Evolutionary conservation across 2,888 invertebrate genomes (phyloP), one percentile per base, ranked within the genome.

Genomic region (Bugulina stolonifera): DNA sequence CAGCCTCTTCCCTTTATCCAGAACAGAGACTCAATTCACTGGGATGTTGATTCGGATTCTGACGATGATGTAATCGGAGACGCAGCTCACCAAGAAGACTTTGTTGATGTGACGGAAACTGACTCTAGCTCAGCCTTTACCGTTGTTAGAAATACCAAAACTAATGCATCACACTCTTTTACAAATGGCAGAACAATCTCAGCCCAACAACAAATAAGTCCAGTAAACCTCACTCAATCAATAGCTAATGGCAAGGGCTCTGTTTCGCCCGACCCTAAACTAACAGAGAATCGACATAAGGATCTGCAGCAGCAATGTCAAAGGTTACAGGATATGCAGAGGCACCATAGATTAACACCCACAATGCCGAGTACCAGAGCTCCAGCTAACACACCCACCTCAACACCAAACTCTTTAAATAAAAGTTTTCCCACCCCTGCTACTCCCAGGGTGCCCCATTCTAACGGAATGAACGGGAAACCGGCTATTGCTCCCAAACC

Each of bases 1-100:
- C 29, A 25, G 10, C 1, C 32, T 25, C 27, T 64, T 5, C 64
- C 64, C 2, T 64, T 70, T 18, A 43, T 70, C 10, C 70, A 70
- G 29, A 70, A 70, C 52, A 43, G 70, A 43, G 70, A 70, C 70
- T 70, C 70, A 10, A 54, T 70, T 23, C 70, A 70, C 29, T 70
- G 70, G 70, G 70, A 70, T 43, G 52, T 32, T 25, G 70, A 70
- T 5, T 70, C 70, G 29, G 70, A 54, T 23, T 70, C 70, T 54
- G 29, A n/a, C 35, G 23, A 25, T 27, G 3, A 3, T 22, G 58
- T 32, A 5, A n/a, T n/a, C n/a, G n/a, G n/a, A n/a, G n/a, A n/a
- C n/a, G n/a, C 14, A 18, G 54, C 54, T 22, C n/a, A n/a, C n/a
- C 10, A 32, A 5, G 52, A 43, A 3, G 52, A 43, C 2, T 70